phyloP scores from a whole-genome alignment of 2,113 vertebrate genomes.

The Ursus arctos region DNA sequence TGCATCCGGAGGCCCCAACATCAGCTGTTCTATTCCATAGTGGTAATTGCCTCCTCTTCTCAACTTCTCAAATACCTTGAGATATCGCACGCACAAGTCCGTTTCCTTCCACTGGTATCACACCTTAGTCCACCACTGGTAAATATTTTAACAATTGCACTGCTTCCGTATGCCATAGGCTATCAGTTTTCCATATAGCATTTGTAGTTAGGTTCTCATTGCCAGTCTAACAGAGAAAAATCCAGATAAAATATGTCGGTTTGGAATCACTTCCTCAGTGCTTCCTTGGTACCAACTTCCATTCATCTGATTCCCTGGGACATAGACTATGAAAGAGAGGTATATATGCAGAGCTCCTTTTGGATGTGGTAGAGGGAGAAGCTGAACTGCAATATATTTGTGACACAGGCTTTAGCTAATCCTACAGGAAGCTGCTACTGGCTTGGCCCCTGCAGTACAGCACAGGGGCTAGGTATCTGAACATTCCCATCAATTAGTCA shows the following conservation, averaged over 20 bases:
- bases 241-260: neutral
- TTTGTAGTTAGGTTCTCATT: neutral
- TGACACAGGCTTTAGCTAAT: neutral
- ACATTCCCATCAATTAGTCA: neutral
- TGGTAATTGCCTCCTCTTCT: neutral
- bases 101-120: neutral
- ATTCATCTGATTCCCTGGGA: neutral
- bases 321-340: neutral
- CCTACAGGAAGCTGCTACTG: neutral
- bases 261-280: neutral
- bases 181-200: neutral
- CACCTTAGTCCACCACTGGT: neutral
- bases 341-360: neutral
- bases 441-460: neutral
- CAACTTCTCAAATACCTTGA: neutral
- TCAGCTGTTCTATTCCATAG: neutral
- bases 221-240: neutral
- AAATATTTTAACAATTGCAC: neutral
- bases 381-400: neutral
- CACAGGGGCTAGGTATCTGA: neutral
- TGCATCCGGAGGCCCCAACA: neutral
- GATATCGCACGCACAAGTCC: neutral
- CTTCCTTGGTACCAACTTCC: neutral
- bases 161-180: neutral
- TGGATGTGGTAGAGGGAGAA: neutral